These are phyloP conservation scores for Lasioglossum baleicum DNA, from an alignment of 1,140 invertebrate species.

Conservation along the genomic window DNA sequence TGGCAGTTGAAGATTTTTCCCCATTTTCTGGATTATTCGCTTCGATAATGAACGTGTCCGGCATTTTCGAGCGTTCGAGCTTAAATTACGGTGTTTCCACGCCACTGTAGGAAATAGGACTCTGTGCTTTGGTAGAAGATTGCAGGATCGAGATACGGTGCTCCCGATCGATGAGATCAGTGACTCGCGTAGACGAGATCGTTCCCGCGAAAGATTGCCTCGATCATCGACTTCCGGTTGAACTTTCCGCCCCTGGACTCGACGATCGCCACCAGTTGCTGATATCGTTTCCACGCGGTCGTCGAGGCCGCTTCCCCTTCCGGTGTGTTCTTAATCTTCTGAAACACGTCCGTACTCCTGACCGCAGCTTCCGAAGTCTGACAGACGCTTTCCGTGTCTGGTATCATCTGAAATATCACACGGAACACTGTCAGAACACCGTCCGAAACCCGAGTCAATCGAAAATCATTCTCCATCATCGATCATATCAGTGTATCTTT, in stretches of 20 bases:
- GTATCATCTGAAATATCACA: conserved; percentile 65
- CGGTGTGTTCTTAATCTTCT: conserved; percentile 58
- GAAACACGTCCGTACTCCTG: conserved; percentile 49
- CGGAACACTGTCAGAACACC: not conserved
- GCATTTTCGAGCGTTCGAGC: not conserved
- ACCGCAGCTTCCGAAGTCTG: conserved; percentile 62
- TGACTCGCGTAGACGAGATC: conserved; percentile 68
- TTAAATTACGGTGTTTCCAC: conserved; percentile 14
- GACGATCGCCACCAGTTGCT: conserved; percentile 66
- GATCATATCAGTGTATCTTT: no score
- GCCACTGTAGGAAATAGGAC: conserved; percentile 25
- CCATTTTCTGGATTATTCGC: no score
- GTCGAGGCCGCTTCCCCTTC: conserved; percentile 67
- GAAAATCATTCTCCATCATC: not conserved
- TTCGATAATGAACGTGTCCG: no score
- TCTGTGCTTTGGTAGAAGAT: conserved; percentile 54
- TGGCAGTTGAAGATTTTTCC: no score
- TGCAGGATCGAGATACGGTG: not conserved
- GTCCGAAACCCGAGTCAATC: not conserved
- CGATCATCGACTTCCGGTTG: conserved; percentile 68
- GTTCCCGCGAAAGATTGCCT: conserved; percentile 72
- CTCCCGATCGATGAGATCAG: conserved; percentile 35
- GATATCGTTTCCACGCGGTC: conserved; percentile 72
- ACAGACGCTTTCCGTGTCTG: conserved; percentile 63
- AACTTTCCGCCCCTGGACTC: conserved; percentile 65